These are phyloP conservation scores for Ranitomeya variabilis DNA, from an alignment of 2,113 vertebrate species.

Conservation along the genomic window DNA sequence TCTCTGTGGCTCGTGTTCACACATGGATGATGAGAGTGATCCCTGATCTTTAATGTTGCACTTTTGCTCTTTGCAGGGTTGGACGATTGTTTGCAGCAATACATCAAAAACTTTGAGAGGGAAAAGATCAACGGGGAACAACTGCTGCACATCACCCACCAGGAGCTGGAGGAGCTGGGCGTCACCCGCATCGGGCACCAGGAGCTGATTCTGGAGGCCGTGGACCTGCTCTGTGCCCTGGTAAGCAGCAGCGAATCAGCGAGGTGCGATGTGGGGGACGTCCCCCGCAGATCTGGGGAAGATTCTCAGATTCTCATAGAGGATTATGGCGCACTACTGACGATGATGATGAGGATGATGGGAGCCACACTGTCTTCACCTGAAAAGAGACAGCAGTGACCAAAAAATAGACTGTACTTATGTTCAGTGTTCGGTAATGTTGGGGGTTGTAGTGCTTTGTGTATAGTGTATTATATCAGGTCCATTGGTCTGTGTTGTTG, in stretches of 20 bases:
- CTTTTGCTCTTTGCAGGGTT: conserved; percentile 74
- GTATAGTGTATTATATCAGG: background rate
- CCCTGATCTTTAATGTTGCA: conserved; percentile 17
- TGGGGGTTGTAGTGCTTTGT: background rate
- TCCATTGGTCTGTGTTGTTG: background rate
- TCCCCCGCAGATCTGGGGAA: no score
- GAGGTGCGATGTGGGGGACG: no score
- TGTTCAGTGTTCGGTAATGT: background rate
- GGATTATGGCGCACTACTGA: background rate
- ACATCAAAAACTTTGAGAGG: conserved; percentile 89
- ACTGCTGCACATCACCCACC: conserved; percentile 87
- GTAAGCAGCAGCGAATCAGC: conserved; percentile 67
- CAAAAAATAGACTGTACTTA: no score
- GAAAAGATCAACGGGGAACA: conserved; percentile 88
- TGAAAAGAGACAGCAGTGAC: no score
- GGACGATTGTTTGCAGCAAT: conserved; percentile 88
- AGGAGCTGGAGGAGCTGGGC: conserved; percentile 87
- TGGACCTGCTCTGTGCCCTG: conserved; percentile 85
- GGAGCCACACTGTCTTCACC: no score
- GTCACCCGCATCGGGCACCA: conserved; percentile 87
- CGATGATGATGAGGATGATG: background rate
- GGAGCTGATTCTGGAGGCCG: conserved; percentile 88
- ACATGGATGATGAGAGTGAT: background rate
- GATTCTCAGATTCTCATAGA: no score
- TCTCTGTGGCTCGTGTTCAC: no score